Conservation (phyloP, 35 echinoderm and acorn worm species). For the Apostichopus japonicus region DNA sequence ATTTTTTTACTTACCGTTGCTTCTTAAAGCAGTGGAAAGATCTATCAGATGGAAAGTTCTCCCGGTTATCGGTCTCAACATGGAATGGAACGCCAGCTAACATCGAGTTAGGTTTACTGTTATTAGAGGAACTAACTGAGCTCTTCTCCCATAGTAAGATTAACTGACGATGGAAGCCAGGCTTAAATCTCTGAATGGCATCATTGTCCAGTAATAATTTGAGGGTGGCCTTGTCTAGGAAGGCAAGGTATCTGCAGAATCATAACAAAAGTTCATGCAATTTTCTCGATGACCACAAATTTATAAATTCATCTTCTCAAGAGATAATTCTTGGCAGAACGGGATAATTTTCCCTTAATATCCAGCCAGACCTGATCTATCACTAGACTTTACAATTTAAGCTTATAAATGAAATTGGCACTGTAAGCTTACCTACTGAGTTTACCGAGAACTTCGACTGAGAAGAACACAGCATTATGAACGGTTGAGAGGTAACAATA, state of each 20-base stretch:
- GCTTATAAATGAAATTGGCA: neutral
- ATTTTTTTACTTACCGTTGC: slow-evolving; percentile 35
- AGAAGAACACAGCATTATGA: slow-evolving; percentile 62
- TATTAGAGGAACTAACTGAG: neutral
- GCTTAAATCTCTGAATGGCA: slow-evolving; percentile 2
- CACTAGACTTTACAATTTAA: too few relatives aligned
- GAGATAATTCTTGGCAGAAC: too few relatives aligned
- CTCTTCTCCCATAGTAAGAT: neutral
- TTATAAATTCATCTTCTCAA: too few relatives aligned
- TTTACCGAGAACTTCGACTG: slow-evolving; percentile 52
- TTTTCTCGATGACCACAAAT: too few relatives aligned
- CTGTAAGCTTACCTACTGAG: slow-evolving; percentile 45
- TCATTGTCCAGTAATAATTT: slow-evolving; percentile 23
- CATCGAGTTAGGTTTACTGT: neutral
- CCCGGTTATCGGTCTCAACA: slow-evolving; percentile 80
- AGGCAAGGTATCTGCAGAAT: slow-evolving; percentile 2
- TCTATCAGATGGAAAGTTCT: slow-evolving; percentile 73
- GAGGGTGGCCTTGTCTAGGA: slow-evolving; percentile 36
- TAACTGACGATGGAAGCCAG: neutral
- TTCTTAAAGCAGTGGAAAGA: slow-evolving; percentile 85
- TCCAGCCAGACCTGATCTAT: too few relatives aligned
- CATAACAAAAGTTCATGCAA: neutral
- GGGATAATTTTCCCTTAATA: too few relatives aligned
- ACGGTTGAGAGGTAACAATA: slow-evolving; percentile 47
- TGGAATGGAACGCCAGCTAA: slow-evolving; percentile 70